Conservation (phyloP, 2,797 vertebrate species). For the Antrozous pallidus region DNA sequence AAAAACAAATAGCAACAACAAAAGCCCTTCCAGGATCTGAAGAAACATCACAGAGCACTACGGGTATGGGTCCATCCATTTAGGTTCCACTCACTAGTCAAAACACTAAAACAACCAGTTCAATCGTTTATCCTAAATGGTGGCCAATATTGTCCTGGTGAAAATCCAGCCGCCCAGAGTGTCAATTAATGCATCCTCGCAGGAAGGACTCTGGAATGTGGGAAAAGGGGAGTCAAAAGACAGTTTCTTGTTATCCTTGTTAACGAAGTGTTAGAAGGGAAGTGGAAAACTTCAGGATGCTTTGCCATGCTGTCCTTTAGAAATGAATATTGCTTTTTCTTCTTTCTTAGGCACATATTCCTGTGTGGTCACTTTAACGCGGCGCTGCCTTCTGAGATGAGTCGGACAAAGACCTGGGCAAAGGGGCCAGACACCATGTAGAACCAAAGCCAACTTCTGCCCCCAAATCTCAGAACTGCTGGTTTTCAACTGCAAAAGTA, state of each 20-base stretch:
- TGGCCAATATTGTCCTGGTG: slow-evolving; percentile 77
- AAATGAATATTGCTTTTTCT: slow-evolving; percentile 85
- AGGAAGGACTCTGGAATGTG: slow-evolving; percentile 79
- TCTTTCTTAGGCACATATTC: slow-evolving; percentile 85
- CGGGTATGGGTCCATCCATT: slow-evolving; percentile 83
- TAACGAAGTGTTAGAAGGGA: slow-evolving; percentile 79
- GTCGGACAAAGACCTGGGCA: slow-evolving; percentile 67
- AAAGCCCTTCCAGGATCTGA: slow-evolving; percentile 78
- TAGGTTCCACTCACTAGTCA: slow-evolving; percentile 77
- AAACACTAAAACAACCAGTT: slow-evolving; percentile 74
- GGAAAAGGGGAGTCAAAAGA: slow-evolving; percentile 81
- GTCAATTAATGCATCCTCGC: slow-evolving; percentile 83
- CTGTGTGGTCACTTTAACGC: slow-evolving; percentile 77
- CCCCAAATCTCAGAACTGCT: slow-evolving; percentile 64
- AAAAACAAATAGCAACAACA: slow-evolving; percentile 72
- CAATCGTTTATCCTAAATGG: slow-evolving; percentile 71
- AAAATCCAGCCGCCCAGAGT: slow-evolving; percentile 76
- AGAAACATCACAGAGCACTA: slow-evolving; percentile 79
- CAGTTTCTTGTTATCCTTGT: slow-evolving; percentile 82
- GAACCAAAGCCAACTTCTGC: slow-evolving; percentile 77
- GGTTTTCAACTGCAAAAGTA: slow-evolving; percentile 75
- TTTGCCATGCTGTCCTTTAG: slow-evolving; percentile 83
- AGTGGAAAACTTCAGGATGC: slow-evolving; percentile 80
- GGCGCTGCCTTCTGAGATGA: slow-evolving; percentile 72
- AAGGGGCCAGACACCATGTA: slow-evolving; percentile 70